phyloP scores from a whole-genome alignment of 2,888 invertebrate species.

The Mesorhabditis belari region DNA sequence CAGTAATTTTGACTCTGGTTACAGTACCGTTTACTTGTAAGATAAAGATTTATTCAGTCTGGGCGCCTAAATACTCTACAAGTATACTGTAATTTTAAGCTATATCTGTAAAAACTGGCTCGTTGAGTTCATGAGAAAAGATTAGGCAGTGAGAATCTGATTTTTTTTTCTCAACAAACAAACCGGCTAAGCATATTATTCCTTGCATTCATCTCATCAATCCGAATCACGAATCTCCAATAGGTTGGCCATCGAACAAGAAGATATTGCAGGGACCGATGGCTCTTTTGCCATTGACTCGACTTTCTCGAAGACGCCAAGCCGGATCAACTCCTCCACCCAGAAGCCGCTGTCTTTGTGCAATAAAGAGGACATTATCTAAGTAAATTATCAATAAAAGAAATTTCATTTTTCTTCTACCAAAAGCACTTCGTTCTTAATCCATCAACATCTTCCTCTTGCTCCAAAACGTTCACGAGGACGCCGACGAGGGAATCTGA shows the following conservation, averaged over 20 bases:
- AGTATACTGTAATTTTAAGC: too few species aligned
- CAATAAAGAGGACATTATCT: constrained; percentile 90
- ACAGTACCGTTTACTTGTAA: too few species aligned
- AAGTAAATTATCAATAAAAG: constrained; percentile 49
- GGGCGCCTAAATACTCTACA: too few species aligned
- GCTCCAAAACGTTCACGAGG: constrained; percentile 84
- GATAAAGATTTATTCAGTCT: too few species aligned
- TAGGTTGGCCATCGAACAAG: constrained; percentile 65
- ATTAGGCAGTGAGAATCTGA: too few species aligned
- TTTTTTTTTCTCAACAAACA: too few species aligned
- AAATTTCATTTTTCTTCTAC: constrained; percentile 8
- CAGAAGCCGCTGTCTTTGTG: constrained; percentile 83
- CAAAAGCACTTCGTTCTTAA: constrained; percentile 71
- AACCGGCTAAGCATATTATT: not conserved
- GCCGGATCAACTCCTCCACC: constrained; percentile 86
- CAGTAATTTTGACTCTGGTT: too few species aligned
- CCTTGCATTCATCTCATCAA: not conserved
- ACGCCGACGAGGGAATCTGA: constrained; percentile 81
- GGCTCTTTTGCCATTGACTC: constrained; percentile 30
- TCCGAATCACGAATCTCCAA: constrained; percentile 86
- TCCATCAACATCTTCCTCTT: constrained; percentile 95
- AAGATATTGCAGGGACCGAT: constrained; percentile 9
- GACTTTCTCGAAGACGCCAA: constrained; percentile 84
- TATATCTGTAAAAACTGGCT: too few species aligned
- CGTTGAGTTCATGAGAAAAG: too few species aligned